A percentile compares a stretch with the other conserved stretches of the same genome.
Evolutionary conservation across 2,113 vertebrate genomes (phyloP).

Genomic region (Nasalis larvatus): DNA sequence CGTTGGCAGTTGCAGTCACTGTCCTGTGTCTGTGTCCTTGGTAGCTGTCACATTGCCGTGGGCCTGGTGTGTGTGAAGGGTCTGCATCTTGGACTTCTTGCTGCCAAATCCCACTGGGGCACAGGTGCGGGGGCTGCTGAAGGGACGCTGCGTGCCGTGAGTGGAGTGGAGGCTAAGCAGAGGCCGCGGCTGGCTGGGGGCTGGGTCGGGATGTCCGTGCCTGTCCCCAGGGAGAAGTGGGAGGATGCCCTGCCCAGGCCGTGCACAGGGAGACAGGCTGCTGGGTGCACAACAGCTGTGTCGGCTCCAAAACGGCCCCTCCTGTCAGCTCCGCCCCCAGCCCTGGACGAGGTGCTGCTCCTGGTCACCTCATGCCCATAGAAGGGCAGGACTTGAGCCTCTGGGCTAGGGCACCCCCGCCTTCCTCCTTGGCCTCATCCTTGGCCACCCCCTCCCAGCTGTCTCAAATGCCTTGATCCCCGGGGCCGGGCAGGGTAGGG

Average conservation of each 20-base stretch:
- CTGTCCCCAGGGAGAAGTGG: too few species aligned
- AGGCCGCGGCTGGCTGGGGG: fast-evolving
- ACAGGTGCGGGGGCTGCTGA: fast-evolving
- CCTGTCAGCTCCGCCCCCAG: not conserved
- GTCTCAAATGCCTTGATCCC: not conserved
- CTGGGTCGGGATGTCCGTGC: fast-evolving
- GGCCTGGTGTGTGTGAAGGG: too few species aligned
- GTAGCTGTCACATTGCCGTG: too few species aligned
- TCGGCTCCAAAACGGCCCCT: not conserved
- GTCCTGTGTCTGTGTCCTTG: too few species aligned
- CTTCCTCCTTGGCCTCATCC: constrained; percentile 29
- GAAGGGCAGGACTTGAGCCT: not conserved
- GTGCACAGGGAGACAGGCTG: not conserved
- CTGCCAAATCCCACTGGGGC: fast-evolving
- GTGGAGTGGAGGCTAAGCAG: not conserved
- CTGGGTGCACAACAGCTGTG: not conserved
- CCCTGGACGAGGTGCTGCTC: not conserved
- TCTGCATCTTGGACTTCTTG: not conserved
- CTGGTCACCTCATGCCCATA: constrained; percentile 12
- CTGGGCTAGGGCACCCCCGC: not conserved
- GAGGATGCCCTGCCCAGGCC: not conserved
- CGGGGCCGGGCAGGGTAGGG: fast-evolving
- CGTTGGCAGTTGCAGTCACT: not conserved
- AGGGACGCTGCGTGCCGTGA: fast-evolving
- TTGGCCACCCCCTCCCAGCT: not conserved